phyloP scores from a whole-genome alignment of 92 coral and sea anemone species.

The Blastomussa wellsi region DNA sequence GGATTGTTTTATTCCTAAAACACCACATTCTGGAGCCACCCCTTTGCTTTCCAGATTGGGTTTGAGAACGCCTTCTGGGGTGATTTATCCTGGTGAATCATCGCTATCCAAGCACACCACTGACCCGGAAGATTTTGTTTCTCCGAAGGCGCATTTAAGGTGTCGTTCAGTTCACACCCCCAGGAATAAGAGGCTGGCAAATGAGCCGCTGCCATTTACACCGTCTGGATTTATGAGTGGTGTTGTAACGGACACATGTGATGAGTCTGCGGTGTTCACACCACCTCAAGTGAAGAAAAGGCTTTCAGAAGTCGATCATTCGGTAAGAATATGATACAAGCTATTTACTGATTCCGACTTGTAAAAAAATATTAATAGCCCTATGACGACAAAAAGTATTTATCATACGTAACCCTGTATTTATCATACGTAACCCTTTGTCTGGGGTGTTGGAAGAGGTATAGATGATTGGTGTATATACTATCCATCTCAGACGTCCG shows the following conservation, averaged over 20 bases:
- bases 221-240: slow-evolving; percentile 21
- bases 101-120: background rate
- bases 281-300: slow-evolving; percentile 4
- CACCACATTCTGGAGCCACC: background rate
- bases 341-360: too few species aligned
- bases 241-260: background rate
- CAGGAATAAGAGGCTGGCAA: background rate
- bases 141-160: background rate
- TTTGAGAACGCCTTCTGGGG: slow-evolving; percentile 24
- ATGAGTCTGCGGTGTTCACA: slow-evolving; percentile 7
- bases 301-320: slow-evolving; percentile 9
- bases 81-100: background rate
- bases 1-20: background rate
- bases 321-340: slow-evolving; percentile 9
- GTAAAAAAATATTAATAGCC: too few species aligned
- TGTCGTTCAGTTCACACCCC: slow-evolving; percentile 14
- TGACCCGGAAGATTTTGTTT: slow-evolving; percentile 1
- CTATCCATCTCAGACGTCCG: too few species aligned
- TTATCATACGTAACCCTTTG: too few species aligned
- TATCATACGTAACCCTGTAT: too few species aligned
- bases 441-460: too few species aligned
- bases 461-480: too few species aligned
- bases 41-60: slow-evolving; percentile 14
- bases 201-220: background rate
- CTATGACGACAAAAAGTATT: too few species aligned